Base-by-base conservation (phyloP, 2,888 invertebrate genomes). In the Tryphoninae sp. region DNA sequence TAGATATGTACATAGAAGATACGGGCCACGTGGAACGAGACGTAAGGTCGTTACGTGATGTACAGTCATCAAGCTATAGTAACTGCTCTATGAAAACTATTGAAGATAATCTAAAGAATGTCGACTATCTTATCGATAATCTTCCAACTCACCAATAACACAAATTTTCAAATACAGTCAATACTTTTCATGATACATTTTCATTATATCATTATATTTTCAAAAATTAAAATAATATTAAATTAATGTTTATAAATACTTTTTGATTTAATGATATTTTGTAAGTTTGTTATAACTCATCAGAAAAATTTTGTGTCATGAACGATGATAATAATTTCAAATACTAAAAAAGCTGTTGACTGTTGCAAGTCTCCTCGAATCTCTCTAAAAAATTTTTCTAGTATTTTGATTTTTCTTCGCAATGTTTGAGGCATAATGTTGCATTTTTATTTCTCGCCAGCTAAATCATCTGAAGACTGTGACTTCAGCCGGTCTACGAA, bases 401-500 rank as follows among this genome's bases (percentile, higher is more conserved):
- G 16, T 11, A 33, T 53, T 53, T 55, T 53, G 7, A 13, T 13
- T 51, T 53, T 49, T 13, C 19, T 33, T 19, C 33, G 42, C 45
- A 45, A 45, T 23, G 45, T 2, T 59, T 22, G 69, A 22, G 13
- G 23, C 11, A 68, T 59, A 16, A n/a, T 55, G 16, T 55, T 55
- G 3, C 6, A 19, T 55, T 55, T 55, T 55, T 55, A 16, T 22
- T 55, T 55, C 55, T 40, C 13, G n/a, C 23, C 45, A 42, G 22
- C 4, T 45, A 45, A 74, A 74, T 74, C 40, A 55, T 23, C 13
- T 1, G 58, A 8, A 1, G 33, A 19, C 7, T 13, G 42, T 69
- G 55, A 22, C 1, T 55, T 55, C 19, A n/a, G 22, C 23, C 16
- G 23, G 58, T 6, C 7, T n/a, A 23, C 2, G 53, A 16, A 40